Evolutionary conservation across 2,113 vertebrate species (phyloP), one percentile per base, ranked within the genome.

Genomic region (Percopsis transmontana): DNA sequence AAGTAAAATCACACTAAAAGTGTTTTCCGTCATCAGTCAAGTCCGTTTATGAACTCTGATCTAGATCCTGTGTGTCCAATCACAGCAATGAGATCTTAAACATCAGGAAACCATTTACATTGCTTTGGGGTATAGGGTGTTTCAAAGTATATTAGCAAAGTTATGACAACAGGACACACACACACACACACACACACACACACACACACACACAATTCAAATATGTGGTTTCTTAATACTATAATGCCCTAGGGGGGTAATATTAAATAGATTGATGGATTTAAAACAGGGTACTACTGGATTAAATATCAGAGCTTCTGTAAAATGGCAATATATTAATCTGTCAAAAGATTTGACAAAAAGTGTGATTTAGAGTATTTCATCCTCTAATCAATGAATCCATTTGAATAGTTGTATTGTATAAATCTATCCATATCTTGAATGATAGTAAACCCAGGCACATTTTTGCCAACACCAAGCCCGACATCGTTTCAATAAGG

Each of bases 81-180:
- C 76, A 58, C 69, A 68, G 56, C 63, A 62, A 57, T 20, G 66
- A 73, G 58, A 80, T 67, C 74, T 88, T 65, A 69, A 85, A 87
- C 86, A 87, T 86, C 50, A 68, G 87, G 85, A 87, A 89, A 83
- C 83, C 63, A 81, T 89, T 86, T 79, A 56, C 74, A 58, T 61
- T 60, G 44, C 66, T 54, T 66, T 57, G 73, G 70, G 70, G 76
- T 71, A 64, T 54, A 45, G 60, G 57, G 59, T 77, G 70, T 80
- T 85, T 68, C 68, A 68, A 63, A 71, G 62, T 75, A 74, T 83
- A 68, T 72, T 33, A 41, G 79, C 59, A 66, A 78, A 84, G 61
- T 80, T 84, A 75, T 62, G 60, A 85, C 68, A 83, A 74, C 72
- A 72, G 33, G 61, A 59, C 21, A 57, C 41, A 62, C 57, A 18